Conservation (phyloP, 2,797 vertebrate genomes). For the Carcharodon carcharias region DNA sequence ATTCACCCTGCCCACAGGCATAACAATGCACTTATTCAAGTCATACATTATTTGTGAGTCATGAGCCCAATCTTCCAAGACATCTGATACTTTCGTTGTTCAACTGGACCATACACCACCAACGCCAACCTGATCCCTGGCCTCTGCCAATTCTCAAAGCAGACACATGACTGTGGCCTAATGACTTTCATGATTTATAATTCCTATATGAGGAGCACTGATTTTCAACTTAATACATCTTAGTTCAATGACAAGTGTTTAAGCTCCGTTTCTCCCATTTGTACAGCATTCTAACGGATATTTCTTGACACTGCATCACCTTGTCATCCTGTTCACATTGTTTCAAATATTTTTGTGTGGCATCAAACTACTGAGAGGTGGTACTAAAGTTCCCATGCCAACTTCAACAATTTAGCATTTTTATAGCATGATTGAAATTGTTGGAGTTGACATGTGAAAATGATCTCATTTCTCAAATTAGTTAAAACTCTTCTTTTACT, state of each 20-base stretch:
- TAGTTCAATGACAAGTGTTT: background rate
- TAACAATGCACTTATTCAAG: background rate
- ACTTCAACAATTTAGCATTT: background rate
- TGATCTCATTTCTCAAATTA: background rate
- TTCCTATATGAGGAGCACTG: background rate
- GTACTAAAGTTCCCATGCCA: background rate
- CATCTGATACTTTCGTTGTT: background rate
- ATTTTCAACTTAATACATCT: background rate
- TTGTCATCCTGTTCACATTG: background rate
- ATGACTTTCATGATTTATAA: background rate
- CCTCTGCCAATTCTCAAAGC: background rate
- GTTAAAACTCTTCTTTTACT: constrained; percentile 47
- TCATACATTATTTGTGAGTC: background rate
- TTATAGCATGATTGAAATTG: background rate
- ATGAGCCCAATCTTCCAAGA: background rate
- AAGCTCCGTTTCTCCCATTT: too few species aligned
- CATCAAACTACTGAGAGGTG: background rate
- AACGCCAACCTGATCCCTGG: background rate
- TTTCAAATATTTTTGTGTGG: background rate
- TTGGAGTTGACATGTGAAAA: background rate
- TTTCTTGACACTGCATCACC: background rate
- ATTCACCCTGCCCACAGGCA: background rate
- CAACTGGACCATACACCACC: background rate
- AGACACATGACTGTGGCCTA: background rate
- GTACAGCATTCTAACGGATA: background rate